A percentile compares a stretch with the other conserved stretches of the same genome.
Conservation (phyloP, 2,888 invertebrate genomes). For the Leuctra nigra region DNA sequence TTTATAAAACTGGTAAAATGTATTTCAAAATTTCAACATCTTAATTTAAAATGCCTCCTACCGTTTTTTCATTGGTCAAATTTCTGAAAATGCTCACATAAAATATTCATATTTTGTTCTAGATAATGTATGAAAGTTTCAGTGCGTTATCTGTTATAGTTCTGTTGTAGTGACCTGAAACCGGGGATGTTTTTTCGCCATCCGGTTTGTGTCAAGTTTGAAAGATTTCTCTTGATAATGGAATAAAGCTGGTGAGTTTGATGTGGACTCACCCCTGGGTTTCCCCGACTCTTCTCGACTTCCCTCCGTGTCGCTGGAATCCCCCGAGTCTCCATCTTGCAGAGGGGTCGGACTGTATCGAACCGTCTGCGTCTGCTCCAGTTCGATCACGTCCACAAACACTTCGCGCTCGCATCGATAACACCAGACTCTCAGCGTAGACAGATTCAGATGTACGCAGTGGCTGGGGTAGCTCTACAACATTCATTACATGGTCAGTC, state of each 20-base stretch:
- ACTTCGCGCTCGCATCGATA: constrained; percentile 81
- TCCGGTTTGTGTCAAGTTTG: too few species aligned
- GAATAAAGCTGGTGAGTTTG: neutral
- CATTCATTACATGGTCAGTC: constrained; percentile 1
- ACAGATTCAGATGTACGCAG: constrained; percentile 77
- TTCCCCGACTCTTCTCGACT: constrained; percentile 44
- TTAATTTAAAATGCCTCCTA: too few species aligned
- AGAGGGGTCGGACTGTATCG: constrained; percentile 15
- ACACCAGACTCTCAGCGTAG: constrained; percentile 83
- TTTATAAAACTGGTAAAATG: too few species aligned
- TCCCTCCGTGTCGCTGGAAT: constrained; percentile 42
- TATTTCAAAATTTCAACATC: too few species aligned
- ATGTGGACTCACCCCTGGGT: constrained; percentile 40
- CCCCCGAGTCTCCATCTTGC: constrained; percentile 42
- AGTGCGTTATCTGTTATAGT: too few species aligned
- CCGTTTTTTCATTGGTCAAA: too few species aligned
- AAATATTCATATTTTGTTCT: too few species aligned
- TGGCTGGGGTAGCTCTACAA: constrained; percentile 57
- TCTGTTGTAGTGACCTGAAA: too few species aligned
- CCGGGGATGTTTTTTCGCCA: too few species aligned
- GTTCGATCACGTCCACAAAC: constrained; percentile 45
- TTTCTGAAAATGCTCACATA: too few species aligned
- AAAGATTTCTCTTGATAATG: too few species aligned
- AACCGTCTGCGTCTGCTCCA: constrained; percentile 22
- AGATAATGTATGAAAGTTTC: too few species aligned